Percentiles rank a stretch among this genome's conserved stretches.
phyloP scores from a whole-genome alignment of 2,113 vertebrate genomes.

The Tricholaema leucomelas region DNA sequence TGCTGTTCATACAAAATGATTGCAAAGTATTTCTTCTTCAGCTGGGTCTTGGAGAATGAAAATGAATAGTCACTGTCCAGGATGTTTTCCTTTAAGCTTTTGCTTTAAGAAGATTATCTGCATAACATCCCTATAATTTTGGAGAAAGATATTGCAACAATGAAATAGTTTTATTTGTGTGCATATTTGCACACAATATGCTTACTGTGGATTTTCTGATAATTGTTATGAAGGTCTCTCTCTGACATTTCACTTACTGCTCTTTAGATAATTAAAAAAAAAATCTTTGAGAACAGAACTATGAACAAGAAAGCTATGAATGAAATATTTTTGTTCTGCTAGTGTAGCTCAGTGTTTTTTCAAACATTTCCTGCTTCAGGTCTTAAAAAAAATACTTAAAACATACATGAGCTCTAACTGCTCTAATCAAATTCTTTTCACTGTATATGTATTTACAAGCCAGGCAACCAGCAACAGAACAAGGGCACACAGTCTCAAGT shows the following conservation, averaged over 20 bases:
- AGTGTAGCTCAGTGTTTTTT: neutral
- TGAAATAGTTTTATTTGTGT: neutral
- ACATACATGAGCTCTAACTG: neutral
- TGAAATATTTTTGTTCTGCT: neutral
- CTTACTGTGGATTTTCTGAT: neutral
- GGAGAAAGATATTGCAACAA: neutral
- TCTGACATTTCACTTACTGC: neutral
- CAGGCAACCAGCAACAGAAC: too few relatives aligned
- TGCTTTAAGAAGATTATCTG: neutral
- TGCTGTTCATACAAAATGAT: slow-evolving; percentile 5
- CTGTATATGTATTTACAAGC: neutral
- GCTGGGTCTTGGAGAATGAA: neutral
- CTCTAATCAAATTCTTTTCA: neutral
- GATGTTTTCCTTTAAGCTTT: neutral
- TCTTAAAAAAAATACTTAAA: neutral
- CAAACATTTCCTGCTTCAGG: neutral
- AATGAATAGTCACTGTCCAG: neutral
- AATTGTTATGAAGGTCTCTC: neutral
- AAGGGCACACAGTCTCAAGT: too few relatives aligned
- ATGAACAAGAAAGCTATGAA: neutral
- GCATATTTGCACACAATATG: neutral
- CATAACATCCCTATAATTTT: neutral
- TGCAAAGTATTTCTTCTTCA: slow-evolving; percentile 48
- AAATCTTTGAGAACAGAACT: neutral
- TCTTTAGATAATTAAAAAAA: neutral